A percentile compares a stretch with the other conserved stretches of the same genome.
Conservation (phyloP, 2,888 invertebrate genomes). For the Sphecodes monilicornis region DNA sequence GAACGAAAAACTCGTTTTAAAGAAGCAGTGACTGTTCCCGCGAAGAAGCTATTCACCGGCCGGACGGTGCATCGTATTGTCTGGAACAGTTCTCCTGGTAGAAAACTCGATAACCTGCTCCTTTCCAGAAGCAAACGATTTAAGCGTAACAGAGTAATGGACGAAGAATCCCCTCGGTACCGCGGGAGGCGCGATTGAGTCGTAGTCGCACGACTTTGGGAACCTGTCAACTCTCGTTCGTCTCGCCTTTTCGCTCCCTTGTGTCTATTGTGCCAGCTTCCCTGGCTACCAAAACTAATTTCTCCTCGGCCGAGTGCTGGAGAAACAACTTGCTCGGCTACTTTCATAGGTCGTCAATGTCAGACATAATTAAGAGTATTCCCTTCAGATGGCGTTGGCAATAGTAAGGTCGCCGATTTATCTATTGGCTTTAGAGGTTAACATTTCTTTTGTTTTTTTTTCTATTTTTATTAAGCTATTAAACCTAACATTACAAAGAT, state of each 20-base stretch:
- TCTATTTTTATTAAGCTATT: no score
- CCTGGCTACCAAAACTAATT: slow-evolving; percentile 11
- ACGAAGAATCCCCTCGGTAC: slow-evolving; percentile 19
- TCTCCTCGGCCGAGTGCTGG: neutral
- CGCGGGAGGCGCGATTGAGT: slow-evolving; percentile 30
- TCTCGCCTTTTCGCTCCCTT: slow-evolving; percentile 3
- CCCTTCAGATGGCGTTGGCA: no score
- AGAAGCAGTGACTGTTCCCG: neutral
- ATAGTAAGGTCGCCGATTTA: no score
- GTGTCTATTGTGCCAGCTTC: neutral
- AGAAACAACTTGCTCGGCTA: neutral
- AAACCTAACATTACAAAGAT: no score
- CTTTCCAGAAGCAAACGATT: slow-evolving; percentile 40
- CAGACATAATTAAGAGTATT: no score
- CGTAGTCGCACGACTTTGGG: slow-evolving; percentile 25
- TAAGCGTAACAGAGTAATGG: slow-evolving; percentile 50
- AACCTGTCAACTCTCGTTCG: slow-evolving; percentile 48
- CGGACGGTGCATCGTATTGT: slow-evolving; percentile 11
- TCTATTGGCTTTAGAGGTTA: no score
- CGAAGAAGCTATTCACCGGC: slow-evolving; percentile 7
- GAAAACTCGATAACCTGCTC: slow-evolving; percentile 47
- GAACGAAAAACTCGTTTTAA: slow-evolving; percentile 17
- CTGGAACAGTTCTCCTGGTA: slow-evolving; percentile 26
- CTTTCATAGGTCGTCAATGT: neutral
- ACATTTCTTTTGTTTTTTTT: no score